phyloP scores from a whole-genome alignment of 64 coral and sea anemone species.

The Actinia tenebrosa region DNA sequence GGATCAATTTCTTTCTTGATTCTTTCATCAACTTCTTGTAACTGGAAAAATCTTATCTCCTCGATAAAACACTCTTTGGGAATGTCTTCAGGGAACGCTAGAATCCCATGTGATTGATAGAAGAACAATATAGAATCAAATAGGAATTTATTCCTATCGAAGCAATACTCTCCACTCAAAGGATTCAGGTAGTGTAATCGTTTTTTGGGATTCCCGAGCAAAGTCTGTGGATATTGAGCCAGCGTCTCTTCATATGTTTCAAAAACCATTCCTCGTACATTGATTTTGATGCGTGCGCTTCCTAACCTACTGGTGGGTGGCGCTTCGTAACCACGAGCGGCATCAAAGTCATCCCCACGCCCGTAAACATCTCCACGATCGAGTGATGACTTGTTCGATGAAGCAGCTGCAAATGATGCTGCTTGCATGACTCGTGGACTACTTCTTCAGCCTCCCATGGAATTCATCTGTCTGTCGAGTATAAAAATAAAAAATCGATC shows the following conservation, averaged over 20 bases:
- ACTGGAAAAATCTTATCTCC: constrained; percentile 79
- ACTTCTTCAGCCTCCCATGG: background rate
- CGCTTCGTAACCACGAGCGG: background rate
- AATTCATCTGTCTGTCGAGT: background rate
- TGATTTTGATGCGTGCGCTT: constrained; percentile 71
- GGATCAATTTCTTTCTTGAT: constrained; percentile 62
- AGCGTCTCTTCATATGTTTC: constrained; percentile 89
- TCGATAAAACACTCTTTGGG: constrained; percentile 67
- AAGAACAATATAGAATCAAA: constrained; percentile 94
- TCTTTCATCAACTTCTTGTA: constrained; percentile 57
- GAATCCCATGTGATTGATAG: constrained; percentile 85
- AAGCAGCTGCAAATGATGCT: background rate
- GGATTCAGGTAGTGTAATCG: constrained; percentile 56
- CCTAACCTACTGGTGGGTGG: constrained; percentile 26
- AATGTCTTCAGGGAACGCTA: constrained; percentile 71
- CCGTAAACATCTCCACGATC: constrained; percentile 24
- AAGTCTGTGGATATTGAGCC: constrained; percentile 79
- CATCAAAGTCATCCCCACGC: constrained; percentile 40
- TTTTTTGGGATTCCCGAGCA: constrained; percentile 61
- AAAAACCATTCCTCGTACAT: constrained; percentile 81
- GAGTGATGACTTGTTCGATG: background rate
- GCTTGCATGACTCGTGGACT: background rate
- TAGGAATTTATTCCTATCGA: constrained; percentile 61
- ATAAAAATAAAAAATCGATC: background rate
- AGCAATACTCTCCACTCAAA: constrained; percentile 57